Evolutionary conservation across 1,140 invertebrate genomes (phyloP).

Genomic region (Drosophila persimilis): DNA sequence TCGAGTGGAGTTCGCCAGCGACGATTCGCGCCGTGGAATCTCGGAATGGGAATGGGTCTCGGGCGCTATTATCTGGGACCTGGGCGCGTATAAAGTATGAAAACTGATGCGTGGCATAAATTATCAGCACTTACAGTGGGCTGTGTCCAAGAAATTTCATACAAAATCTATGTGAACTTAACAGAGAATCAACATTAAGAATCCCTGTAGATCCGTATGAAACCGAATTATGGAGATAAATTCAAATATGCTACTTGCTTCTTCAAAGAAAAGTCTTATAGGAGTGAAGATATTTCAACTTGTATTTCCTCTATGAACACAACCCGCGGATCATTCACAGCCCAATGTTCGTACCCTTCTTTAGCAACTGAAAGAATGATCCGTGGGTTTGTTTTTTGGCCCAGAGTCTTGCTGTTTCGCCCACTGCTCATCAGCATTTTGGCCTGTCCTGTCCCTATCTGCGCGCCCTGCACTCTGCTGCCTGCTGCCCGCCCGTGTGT

Average conservation of each 20-base stretch:
- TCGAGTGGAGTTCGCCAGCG: constrained; percentile 65
- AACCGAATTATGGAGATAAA: too few species aligned
- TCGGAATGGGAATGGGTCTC: constrained; percentile 21
- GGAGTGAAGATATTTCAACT: too few species aligned
- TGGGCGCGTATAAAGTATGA: constrained; percentile 67
- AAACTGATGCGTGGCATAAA: constrained; percentile 77
- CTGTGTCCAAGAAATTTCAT: neutral
- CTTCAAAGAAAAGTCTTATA: too few species aligned
- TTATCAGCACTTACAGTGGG: constrained; percentile 66
- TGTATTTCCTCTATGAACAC: too few species aligned
- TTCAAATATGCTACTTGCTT: too few species aligned
- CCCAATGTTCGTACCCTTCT: too few species aligned
- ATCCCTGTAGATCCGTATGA: too few species aligned
- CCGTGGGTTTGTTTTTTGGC: neutral
- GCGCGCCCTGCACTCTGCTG: constrained; percentile 10
- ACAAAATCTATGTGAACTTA: neutral
- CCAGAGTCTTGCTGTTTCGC: neutral
- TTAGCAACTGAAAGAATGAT: too few species aligned
- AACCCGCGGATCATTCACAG: too few species aligned
- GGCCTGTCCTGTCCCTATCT: constrained; percentile 12
- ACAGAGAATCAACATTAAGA: too few species aligned
- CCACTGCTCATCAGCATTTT: constrained; percentile 44
- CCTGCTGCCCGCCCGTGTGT: constrained; percentile 31
- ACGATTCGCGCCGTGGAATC: constrained; percentile 10
- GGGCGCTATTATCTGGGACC: constrained; percentile 44